Evolutionary conservation across 2,797 vertebrate species (phyloP).

Genomic region (Parauchenoglanis ngamensis): DNA sequence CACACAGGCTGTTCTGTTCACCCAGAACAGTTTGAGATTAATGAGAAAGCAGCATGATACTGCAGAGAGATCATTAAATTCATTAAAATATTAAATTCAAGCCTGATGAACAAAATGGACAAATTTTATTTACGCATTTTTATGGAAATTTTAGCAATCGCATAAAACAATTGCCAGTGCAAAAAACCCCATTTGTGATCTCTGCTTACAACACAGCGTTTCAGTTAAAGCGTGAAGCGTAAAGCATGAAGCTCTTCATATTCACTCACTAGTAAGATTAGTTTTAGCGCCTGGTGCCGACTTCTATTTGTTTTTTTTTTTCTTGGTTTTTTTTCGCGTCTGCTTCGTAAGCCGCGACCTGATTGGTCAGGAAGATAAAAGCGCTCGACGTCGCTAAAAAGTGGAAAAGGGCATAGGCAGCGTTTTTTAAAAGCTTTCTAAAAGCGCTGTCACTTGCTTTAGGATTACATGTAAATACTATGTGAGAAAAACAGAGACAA

Average conservation of each 20-base stretch:
- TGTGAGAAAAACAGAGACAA: background rate
- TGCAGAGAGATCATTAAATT: background rate
- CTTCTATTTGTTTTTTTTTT: background rate
- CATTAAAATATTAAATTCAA: too few relatives aligned
- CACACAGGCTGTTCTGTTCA: background rate
- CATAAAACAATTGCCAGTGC: background rate
- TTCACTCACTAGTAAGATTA: background rate
- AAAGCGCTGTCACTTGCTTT: too few relatives aligned
- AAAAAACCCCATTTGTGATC: background rate
- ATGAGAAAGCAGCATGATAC: background rate
- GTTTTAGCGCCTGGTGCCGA: background rate
- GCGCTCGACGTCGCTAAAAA: background rate
- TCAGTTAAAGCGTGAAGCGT: background rate
- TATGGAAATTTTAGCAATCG: background rate
- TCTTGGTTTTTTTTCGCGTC: background rate
- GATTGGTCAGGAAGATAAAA: conserved; percentile 10
- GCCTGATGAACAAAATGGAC: background rate
- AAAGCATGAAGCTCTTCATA: background rate
- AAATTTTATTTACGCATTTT: background rate
- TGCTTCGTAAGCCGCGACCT: background rate
- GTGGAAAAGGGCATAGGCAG: background rate
- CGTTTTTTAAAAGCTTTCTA: background rate
- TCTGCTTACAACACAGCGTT: too few relatives aligned
- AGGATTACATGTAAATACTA: background rate
- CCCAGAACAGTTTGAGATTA: background rate